These are phyloP conservation scores for Paraescarpia echinospica DNA, from an alignment of 1,140 invertebrate species.

Conservation along the genomic window DNA sequence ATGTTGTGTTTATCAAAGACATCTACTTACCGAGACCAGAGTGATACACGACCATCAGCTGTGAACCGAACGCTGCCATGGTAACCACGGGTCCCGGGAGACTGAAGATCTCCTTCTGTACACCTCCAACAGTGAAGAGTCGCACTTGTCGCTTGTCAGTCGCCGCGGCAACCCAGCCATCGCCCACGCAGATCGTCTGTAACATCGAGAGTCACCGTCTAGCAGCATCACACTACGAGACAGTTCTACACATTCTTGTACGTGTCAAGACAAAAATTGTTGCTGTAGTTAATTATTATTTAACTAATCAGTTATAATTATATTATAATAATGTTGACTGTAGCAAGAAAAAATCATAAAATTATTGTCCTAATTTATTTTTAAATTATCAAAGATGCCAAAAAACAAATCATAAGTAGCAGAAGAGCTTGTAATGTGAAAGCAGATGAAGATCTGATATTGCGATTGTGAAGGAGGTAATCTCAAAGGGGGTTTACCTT, in stretches of 20 bases:
- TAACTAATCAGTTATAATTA: too few relatives aligned
- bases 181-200: slow-evolving; percentile 70
- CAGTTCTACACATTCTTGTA: background rate
- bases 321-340: too few relatives aligned
- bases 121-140: slow-evolving; percentile 81
- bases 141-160: slow-evolving; percentile 74
- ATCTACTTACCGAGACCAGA: slow-evolving; percentile 46
- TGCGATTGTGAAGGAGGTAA: too few relatives aligned
- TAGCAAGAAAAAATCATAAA: background rate
- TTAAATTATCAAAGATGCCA: background rate
- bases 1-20: background rate
- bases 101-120: slow-evolving; percentile 78
- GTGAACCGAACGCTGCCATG: slow-evolving; percentile 69
- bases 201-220: background rate
- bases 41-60: slow-evolving; percentile 74
- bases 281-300: too few relatives aligned
- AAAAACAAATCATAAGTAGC: background rate
- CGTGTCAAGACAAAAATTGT: too few relatives aligned
- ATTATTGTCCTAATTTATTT: background rate
- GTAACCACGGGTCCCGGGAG: slow-evolving; percentile 73
- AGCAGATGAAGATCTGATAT: too few relatives aligned
- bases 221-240: background rate
- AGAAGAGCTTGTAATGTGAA: too few relatives aligned
- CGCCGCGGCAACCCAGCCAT: slow-evolving; percentile 75
- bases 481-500: too few relatives aligned